A percentile compares a stretch with the other conserved stretches of the same genome.
These are phyloP conservation scores for Pissodes strobi DNA, from an alignment of 1,140 invertebrate genomes.

Conservation along the genomic window DNA sequence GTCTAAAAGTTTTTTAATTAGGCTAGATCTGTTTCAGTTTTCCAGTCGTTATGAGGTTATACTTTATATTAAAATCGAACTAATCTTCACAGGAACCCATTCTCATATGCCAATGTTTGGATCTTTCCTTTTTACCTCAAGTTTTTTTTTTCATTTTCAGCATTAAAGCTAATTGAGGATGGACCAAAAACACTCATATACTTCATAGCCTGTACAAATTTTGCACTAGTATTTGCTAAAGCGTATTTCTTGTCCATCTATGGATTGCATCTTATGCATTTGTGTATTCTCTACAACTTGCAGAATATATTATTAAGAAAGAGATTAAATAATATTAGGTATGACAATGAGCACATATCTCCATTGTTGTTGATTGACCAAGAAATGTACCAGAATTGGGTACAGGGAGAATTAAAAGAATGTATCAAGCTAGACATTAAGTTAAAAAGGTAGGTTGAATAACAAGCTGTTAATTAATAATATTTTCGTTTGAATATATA, in stretches of 20 bases:
- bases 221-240: neutral
- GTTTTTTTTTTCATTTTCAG: too few species aligned
- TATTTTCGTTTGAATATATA: too few species aligned
- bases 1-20: too few species aligned
- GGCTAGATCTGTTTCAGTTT: too few species aligned
- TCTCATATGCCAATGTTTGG: too few species aligned
- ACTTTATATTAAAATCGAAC: too few species aligned
- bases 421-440: neutral
- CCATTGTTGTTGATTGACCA: neutral
- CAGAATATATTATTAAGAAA: neutral
- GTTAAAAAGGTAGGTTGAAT: constrained; percentile 1
- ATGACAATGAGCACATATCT: neutral
- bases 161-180: neutral
- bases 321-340: neutral
- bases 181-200: neutral
- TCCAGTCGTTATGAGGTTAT: too few species aligned
- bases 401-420: neutral
- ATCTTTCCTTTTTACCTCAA: too few species aligned
- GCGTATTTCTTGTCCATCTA: neutral
- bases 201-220: neutral
- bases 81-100: too few species aligned
- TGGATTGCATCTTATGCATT: neutral
- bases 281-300: neutral
- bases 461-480: too few species aligned
- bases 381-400: neutral